Evolutionary conservation across 2,113 vertebrate species (phyloP).

Genomic region (Muscicapa adusta): DNA sequence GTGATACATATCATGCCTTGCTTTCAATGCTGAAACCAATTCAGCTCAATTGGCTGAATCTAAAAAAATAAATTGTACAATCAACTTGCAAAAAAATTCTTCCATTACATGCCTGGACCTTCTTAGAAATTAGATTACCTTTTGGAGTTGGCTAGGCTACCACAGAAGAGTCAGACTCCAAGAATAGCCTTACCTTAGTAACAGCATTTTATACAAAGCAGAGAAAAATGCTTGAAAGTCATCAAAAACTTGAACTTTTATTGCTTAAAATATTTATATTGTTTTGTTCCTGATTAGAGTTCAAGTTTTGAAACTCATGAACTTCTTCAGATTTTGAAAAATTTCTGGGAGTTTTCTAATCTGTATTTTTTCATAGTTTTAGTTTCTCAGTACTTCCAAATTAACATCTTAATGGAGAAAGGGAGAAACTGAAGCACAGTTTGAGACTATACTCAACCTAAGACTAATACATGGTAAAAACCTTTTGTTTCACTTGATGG

Average conservation of each 20-base stretch:
- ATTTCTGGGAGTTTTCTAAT: background rate
- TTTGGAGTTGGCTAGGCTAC: background rate
- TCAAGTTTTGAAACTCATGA: background rate
- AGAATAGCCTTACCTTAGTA: background rate
- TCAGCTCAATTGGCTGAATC: constrained; percentile 82
- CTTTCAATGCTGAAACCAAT: constrained; percentile 75
- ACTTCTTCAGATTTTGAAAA: background rate
- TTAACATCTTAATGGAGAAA: background rate
- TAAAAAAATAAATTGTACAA: constrained; percentile 36
- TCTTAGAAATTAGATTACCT: background rate
- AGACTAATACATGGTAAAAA: background rate
- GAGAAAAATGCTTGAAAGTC: background rate
- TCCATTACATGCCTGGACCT: background rate
- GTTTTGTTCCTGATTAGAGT: background rate
- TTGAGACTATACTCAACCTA: background rate
- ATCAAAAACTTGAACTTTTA: background rate
- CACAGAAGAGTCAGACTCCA: background rate
- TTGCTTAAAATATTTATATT: background rate
- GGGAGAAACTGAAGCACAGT: background rate
- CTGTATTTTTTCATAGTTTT: background rate
- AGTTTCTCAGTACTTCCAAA: background rate
- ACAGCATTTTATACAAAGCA: background rate
- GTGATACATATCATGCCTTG: constrained; percentile 71
- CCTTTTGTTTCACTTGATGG: background rate
- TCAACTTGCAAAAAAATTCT: background rate